phyloP scores from a whole-genome alignment of 2,888 invertebrate species.

The Chrysolina oricalcia region DNA sequence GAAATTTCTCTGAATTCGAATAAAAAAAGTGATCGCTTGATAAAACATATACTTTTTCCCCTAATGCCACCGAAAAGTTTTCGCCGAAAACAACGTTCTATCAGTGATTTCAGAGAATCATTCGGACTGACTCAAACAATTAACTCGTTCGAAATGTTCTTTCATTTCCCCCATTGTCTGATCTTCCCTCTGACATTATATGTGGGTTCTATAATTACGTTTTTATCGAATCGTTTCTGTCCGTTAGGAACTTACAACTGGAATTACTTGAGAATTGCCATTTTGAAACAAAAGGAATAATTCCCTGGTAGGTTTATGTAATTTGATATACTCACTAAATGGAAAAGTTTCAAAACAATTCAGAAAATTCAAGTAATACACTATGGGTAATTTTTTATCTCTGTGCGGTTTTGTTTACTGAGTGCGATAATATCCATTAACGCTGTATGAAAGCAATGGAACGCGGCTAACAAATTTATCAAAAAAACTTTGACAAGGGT shows the following conservation, averaged over 20 bases:
- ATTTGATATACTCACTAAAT: too few relatives aligned
- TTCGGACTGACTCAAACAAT: constrained; percentile 24
- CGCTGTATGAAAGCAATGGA: too few relatives aligned
- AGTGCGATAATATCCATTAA: too few relatives aligned
- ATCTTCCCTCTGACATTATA: background rate
- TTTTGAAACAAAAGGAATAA: background rate
- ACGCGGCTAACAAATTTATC: too few relatives aligned
- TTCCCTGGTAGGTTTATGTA: too few relatives aligned
- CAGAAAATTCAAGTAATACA: too few relatives aligned
- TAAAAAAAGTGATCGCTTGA: background rate
- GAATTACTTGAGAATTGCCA: background rate
- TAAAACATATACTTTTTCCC: constrained; percentile 20
- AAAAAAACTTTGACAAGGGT: too few relatives aligned
- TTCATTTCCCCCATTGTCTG: constrained; percentile 11
- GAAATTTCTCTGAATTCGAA: background rate
- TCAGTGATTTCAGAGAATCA: constrained; percentile 29
- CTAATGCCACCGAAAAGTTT: background rate
- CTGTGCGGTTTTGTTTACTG: too few relatives aligned
- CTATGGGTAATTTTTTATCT: too few relatives aligned
- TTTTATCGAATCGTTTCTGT: constrained; percentile 2
- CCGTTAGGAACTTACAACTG: background rate
- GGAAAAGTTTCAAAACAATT: too few relatives aligned
- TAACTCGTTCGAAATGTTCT: constrained; percentile 25
- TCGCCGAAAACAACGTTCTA: constrained; percentile 16
- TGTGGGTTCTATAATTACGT: constrained; percentile 15